Conservation (phyloP, 1,140 invertebrate genomes). For the Sarcophaga peregrina region DNA sequence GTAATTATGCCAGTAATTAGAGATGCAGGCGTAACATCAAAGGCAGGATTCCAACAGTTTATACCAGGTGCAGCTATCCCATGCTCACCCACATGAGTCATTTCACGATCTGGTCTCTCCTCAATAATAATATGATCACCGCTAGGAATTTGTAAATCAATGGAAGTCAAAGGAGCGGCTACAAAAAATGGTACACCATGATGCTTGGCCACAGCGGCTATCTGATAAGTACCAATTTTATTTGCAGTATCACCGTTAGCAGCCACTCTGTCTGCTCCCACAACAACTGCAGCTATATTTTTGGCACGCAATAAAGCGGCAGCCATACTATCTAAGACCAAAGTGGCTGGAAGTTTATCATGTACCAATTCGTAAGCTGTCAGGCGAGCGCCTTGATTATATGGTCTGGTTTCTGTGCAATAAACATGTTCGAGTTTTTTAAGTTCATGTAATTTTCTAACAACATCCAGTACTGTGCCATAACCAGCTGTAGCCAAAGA, state of each 20-base stretch:
- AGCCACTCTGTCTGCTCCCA: slow-evolving; percentile 91
- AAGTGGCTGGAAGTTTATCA: slow-evolving; percentile 91
- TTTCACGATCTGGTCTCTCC: slow-evolving; percentile 88
- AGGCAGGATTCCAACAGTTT: slow-evolving; percentile 97
- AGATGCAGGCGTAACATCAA: slow-evolving; percentile 96
- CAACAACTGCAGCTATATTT: slow-evolving; percentile 82
- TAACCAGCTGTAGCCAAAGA: slow-evolving; percentile 95
- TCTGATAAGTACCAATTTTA: slow-evolving; percentile 99
- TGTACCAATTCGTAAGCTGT: slow-evolving; percentile 96
- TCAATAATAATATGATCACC: slow-evolving; percentile 94
- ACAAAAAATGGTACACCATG: slow-evolving; percentile 96
- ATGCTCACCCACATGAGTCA: slow-evolving; percentile 87
- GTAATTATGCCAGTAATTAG: slow-evolving; percentile 97
- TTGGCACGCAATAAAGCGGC: slow-evolving; percentile 87
- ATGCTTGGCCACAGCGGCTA: slow-evolving; percentile 91
- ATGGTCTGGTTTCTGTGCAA: slow-evolving; percentile 97
- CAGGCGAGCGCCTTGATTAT: slow-evolving; percentile 95
- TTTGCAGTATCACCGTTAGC: slow-evolving; percentile 98
- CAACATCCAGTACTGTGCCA: slow-evolving; percentile 96
- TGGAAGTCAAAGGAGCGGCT: slow-evolving; percentile 91
- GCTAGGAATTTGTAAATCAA: slow-evolving; percentile 82
- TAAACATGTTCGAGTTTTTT: slow-evolving; percentile 89
- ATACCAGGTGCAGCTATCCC: slow-evolving; percentile 90
- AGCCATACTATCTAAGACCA: slow-evolving; percentile 97
- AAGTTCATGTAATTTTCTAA: slow-evolving; percentile 80